Evolutionary conservation across 2,888 invertebrate genomes (phyloP), one percentile per base, ranked within the genome.

Genomic region (Cantharis rustica): DNA sequence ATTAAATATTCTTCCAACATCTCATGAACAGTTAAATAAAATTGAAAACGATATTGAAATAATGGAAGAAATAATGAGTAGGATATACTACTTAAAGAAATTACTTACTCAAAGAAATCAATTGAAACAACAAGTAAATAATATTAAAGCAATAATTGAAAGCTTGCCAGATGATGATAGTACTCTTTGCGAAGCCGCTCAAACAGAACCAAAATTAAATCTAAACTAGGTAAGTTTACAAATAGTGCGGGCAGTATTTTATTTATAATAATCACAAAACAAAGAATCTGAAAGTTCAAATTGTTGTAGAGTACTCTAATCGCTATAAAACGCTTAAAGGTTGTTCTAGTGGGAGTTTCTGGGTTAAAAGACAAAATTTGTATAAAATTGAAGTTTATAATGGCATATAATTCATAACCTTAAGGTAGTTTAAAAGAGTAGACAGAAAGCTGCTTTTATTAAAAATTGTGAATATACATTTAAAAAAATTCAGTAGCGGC

Each of bases 31-130:
- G 16, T 61, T 81, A 10, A 31, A 72, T 16, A 11, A 31, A 68
- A 76, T 79, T 26, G 74, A 80, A 70, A 20, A 72, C 15, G 79
- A 82, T 72, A 76, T 80, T 16, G 20, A 71, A 63, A 73, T 23
- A 47, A 13, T 79, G 10, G 75, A 75, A 66, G 15, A 72, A 10
- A 73, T 76, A 17, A 68, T 77, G 16, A 31, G 17, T 15, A 71
- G 27, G 10, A n/a, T 78, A 9, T 64, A 73, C 13, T 62, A 62
- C 16, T 75, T 79, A 27, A 73, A 13, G 5, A 47, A 7, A 47
- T n/a, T 47, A 47, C 47, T 47, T 47, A 13, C 16, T n/a, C 31
- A 77, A 70, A 77, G 73, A 20, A 69, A 77, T 11, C 23, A 68
- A 16, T 61, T 80, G 9, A n/a, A 79, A 31, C 17, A 71, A 10